Percentiles rank a stretch among this genome's conserved stretches.
These are phyloP conservation scores for Irena cyanogastra DNA, from an alignment of 2,113 vertebrate genomes.

Conservation along the genomic window DNA sequence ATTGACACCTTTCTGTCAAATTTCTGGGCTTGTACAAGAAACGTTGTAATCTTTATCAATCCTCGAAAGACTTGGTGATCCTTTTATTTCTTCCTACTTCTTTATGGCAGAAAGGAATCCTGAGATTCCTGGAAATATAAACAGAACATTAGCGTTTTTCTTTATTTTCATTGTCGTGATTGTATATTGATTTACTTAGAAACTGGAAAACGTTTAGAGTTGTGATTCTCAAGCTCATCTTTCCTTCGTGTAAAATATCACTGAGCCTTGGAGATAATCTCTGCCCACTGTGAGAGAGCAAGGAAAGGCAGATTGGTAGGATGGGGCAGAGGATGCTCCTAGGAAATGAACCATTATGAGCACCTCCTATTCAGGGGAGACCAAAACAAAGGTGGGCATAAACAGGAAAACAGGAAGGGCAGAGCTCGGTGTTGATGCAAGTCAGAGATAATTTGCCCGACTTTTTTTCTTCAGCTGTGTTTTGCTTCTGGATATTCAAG, in stretches of 20 bases:
- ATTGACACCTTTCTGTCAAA: neutral
- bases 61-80: accelerated
- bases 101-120: neutral
- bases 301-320: neutral
- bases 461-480: neutral
- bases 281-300: accelerated
- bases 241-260: neutral
- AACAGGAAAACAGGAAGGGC: neutral
- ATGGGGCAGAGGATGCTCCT: neutral
- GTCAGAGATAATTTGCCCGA: neutral
- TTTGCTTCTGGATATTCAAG: neutral
- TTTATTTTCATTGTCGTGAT: neutral
- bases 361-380: accelerated
- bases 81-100: neutral
- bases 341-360: too few relatives aligned
- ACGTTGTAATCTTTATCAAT: neutral
- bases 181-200: neutral
- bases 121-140: neutral
- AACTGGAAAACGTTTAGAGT: neutral
- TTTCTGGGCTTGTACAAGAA: neutral
- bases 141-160: neutral
- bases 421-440: neutral
- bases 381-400: neutral
- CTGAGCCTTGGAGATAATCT: neutral
- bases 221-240: neutral